Percentiles rank a stretch among this genome's conserved stretches.
phyloP scores from a whole-genome alignment of 1,140 invertebrate genomes.

The Pissodes strobi region DNA sequence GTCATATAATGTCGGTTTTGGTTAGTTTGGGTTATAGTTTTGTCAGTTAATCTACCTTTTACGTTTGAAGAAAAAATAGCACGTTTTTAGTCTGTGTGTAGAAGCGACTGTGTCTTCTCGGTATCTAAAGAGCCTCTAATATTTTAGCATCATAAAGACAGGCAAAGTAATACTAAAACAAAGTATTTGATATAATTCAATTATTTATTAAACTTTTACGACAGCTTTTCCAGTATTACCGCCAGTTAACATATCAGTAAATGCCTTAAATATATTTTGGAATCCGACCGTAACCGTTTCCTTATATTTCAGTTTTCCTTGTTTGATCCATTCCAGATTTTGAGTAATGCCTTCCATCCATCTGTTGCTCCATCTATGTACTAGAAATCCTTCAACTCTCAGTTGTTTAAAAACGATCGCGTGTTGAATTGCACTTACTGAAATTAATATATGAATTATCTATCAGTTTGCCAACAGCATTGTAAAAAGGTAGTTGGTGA shows the following conservation, averaged over 20 bases:
- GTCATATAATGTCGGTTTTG: too few relatives aligned
- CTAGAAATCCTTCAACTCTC: constrained; percentile 68
- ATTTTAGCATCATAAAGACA: too few relatives aligned
- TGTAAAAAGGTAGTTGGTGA: too few relatives aligned
- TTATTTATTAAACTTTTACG: constrained; percentile 51
- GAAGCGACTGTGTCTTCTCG: too few relatives aligned
- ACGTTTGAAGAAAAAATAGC: too few relatives aligned
- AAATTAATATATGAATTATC: constrained; percentile 46
- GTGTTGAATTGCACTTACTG: constrained; percentile 45
- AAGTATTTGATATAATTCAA: too few relatives aligned
- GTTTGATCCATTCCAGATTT: constrained; percentile 61
- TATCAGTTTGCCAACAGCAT: too few relatives aligned
- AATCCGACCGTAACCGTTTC: constrained; percentile 69
- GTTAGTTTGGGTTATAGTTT: too few relatives aligned
- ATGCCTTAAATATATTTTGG: constrained; percentile 67
- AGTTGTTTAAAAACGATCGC: constrained; percentile 57
- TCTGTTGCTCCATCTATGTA: constrained; percentile 60
- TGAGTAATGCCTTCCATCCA: constrained; percentile 65
- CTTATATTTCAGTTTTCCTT: constrained; percentile 65
- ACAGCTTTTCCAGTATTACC: constrained; percentile 69
- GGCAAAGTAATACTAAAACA: too few relatives aligned
- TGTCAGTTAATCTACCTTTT: too few relatives aligned
- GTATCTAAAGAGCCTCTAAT: too few relatives aligned
- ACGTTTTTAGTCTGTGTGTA: too few relatives aligned
- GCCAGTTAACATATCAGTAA: constrained; percentile 65